Conservation (phyloP, 2,888 invertebrate genomes). For the Dynastes maya region DNA sequence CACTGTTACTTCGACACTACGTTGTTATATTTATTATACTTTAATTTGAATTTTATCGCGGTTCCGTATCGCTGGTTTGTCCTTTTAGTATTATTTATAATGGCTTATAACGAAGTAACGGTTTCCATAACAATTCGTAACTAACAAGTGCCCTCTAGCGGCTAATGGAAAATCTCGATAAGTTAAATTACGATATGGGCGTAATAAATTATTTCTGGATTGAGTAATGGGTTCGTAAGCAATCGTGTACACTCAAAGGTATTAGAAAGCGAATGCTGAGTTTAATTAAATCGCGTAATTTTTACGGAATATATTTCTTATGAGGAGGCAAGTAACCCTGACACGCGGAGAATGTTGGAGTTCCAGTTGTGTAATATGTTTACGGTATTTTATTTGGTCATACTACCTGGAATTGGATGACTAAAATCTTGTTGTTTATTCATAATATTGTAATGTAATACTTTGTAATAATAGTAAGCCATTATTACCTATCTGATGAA, state of each 20-base stretch:
- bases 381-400: neutral
- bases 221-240: slow-evolving; percentile 5
- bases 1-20: neutral
- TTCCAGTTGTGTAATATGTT: neutral
- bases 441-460: no score
- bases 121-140: slow-evolving; percentile 4
- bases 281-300: no score
- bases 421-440: no score
- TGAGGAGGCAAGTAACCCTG: no score
- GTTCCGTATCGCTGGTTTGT: slow-evolving; percentile 15
- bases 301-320: no score
- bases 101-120: slow-evolving; percentile 5
- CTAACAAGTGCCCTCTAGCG: slow-evolving; percentile 17
- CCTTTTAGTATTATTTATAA: slow-evolving; percentile 14
- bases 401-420: neutral
- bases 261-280: neutral
- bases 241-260: neutral
- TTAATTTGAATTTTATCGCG: slow-evolving; percentile 34
- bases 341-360: no score
- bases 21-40: slow-evolving; percentile 19
- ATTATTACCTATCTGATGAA: no score
- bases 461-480: no score
- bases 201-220: slow-evolving; percentile 17
- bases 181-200: slow-evolving; percentile 15
- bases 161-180: slow-evolving; percentile 16